phyloP scores from a whole-genome alignment of 2,113 vertebrate species.

The Holacanthus passer region DNA sequence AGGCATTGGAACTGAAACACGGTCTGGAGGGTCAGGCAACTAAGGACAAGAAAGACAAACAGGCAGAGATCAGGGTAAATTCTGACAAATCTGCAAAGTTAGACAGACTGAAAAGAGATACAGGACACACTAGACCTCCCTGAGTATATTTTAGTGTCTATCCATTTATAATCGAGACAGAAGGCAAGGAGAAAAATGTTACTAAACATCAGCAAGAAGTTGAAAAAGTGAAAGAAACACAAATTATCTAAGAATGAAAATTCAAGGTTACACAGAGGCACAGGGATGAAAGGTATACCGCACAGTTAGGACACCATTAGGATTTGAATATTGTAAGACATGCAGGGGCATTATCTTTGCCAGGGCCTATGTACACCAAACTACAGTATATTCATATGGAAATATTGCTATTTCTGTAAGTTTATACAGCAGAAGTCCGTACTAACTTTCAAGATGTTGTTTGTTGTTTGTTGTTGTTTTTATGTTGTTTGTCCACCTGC shows the following conservation, averaged over 20 bases:
- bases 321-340: neutral
- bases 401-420: neutral
- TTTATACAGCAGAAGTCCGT: neutral
- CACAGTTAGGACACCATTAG: neutral
- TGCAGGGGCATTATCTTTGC: neutral
- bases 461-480: too few species aligned
- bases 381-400: neutral
- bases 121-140: neutral
- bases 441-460: too few species aligned
- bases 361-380: neutral
- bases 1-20: neutral
- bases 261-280: too few species aligned
- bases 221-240: too few species aligned
- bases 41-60: conserved; percentile 2
- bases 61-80: neutral
- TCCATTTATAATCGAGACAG: neutral
- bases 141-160: neutral
- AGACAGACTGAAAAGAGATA: neutral
- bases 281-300: neutral
- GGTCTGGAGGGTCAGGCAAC: neutral
- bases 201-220: neutral
- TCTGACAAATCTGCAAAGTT: neutral
- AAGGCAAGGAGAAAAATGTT: neutral
- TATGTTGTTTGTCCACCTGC: too few species aligned
- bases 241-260: too few species aligned